Base-by-base conservation (phyloP, 2,888 invertebrate species). In the Criorhina ranunculi region DNA sequence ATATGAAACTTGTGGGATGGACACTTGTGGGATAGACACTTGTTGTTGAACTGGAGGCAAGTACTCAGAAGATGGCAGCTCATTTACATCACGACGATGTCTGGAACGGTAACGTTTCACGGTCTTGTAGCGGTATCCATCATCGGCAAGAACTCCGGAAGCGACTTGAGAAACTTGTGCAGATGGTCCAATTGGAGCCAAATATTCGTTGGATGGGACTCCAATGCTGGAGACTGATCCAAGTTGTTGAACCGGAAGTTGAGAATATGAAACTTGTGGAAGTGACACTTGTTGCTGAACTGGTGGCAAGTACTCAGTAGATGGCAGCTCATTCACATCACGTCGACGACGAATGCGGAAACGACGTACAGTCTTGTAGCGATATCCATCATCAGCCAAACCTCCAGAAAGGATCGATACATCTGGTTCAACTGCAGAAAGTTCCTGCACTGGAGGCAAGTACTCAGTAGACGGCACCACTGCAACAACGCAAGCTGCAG, bases 321-420 rank as follows among this genome's bases (percentile, higher is more conserved):
- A 46, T 5, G 83, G 66, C 0, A 90, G 87, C 73, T 90, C 89
- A 83, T 70, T 88, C 11, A 87, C 89, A 87, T 87, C 87, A 86
- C 87, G 88, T 80, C 87, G 88, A 29, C 70, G 77, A 40, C 88
- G 75, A 0, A 44, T 40, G 31, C 77, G 75, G 7, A 44, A 55
- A 33, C 86, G 81, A 15, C 24, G 31, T 2, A 81, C 69, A 1
- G 86, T 78, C 33, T 73, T 86, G 70, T 86, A 86, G n/a, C 86
- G 81, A 46, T 86, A 86, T 15, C 86, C 86, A 62, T 86, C 86
- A 51, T 82, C 60, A 44, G 78, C 82, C 5, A 86, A 53, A 6
- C 5, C 69, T 19, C 69, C 69, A 8, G 69, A 69, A 17, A 44
- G 5, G 11, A 12, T 46, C 1, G 5, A 15, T 5, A 15, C 9